Evolutionary conservation across 1,140 invertebrate genomes (phyloP), one percentile per base, ranked within the genome.

Genomic region (Rhopalosiphum maidis): DNA sequence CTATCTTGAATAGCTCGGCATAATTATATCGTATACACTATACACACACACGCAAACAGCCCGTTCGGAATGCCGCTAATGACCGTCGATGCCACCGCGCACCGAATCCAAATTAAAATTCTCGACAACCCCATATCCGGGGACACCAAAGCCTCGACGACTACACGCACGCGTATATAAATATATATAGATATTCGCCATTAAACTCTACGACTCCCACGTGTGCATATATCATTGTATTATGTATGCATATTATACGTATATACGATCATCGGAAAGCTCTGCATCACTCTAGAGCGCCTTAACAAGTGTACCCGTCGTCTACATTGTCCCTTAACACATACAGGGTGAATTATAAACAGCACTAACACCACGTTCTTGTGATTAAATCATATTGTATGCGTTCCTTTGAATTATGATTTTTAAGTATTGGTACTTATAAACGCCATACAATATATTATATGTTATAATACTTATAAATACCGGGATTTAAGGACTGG

Each of bases 41-140:
- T 18, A 41, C 82, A 55, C 21, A 23, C 18, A 25, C 25, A n/a
- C 5, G 54, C n/a, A n/a, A 23, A 55, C 23, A 41, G 30, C 35
- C 18, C 82, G 48, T 55, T 86, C 35, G 91, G 91, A 93, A 93
- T 93, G 77, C 51, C 77, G 37, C 91, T 93, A 93, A 93, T 93
- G 91, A 93, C 82, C 77, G 88, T 9, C 21, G 25, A 77, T 77
- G 4, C 22, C 22, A 4, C 60, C 15, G 60, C 55, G 30, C 60
- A 77, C 21, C 46, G 91, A 54, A 1, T 93, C 82, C 91, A 93
- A 93, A 93, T 93, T 93, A 93, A 93, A 93, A 93, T 93, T 93
- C 91, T 55, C 91, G 37, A 93, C 91, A 41, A 92, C 90, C 90
- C 90, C 55, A 37, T 43, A 37, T 77, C 60, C 60, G 60, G 60